Conservation (phyloP, 2,888 invertebrate species). For the Amphipoea lucens region DNA sequence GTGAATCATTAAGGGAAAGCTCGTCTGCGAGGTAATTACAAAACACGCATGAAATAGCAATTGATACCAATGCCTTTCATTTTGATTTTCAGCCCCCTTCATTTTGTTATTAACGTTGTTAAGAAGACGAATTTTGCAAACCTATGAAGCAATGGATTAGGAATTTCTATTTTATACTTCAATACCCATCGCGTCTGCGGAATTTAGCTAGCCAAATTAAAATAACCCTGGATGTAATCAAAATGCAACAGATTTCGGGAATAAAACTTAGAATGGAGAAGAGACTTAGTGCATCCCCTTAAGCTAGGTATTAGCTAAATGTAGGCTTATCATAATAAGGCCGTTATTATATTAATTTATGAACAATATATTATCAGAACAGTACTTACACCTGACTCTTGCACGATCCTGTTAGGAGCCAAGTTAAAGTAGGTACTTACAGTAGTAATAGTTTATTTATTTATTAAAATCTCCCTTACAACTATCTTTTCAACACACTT, state of each 20-base stretch:
- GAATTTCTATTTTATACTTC: background rate
- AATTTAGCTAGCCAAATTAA: no score
- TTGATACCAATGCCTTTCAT: background rate
- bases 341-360: constrained; percentile 10
- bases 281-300: background rate
- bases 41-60: background rate
- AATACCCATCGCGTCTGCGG: background rate
- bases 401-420: background rate
- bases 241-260: background rate
- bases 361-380: constrained; percentile 25
- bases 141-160: background rate
- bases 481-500: no score
- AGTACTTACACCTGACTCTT: constrained; percentile 1
- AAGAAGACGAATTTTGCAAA: background rate
- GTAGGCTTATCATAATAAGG: constrained; percentile 12
- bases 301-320: constrained; percentile 7
- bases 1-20: constrained; percentile 60
- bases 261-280: background rate
- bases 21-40: background rate
- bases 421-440: no score
- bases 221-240: background rate
- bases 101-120: background rate
- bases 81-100: no score
- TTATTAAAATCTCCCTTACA: no score
- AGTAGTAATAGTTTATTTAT: no score